Evolutionary conservation across 2,113 vertebrate species (phyloP).

Genomic region (Bothrops jararaca): DNA sequence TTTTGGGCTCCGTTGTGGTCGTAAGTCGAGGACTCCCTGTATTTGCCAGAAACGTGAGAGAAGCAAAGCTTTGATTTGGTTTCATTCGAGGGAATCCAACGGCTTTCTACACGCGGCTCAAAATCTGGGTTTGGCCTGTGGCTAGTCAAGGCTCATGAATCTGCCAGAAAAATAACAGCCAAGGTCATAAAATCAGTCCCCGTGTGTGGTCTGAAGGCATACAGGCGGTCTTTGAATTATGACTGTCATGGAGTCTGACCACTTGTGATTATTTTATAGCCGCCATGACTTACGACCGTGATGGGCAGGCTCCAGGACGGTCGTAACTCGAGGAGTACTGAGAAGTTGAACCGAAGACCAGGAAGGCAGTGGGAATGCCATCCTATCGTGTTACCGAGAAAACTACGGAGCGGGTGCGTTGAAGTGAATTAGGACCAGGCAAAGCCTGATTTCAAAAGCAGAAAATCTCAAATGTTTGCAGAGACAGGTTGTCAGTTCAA

Average conservation of each 20-base stretch:
- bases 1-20: too few species aligned
- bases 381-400: neutral
- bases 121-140: neutral
- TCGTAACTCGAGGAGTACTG: neutral
- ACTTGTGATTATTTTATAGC: neutral
- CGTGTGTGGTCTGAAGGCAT: too few species aligned
- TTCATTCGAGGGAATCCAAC: neutral
- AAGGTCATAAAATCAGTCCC: neutral
- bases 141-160: neutral
- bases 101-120: neutral
- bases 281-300: neutral
- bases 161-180: neutral
- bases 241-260: neutral
- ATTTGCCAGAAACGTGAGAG: too few species aligned
- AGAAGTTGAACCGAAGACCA: neutral
- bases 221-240: neutral
- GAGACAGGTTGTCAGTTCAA: neutral
- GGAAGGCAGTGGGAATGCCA: neutral
- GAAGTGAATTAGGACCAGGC: neutral
- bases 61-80: neutral
- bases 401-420: fast-evolving
- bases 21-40: too few species aligned
- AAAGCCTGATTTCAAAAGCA: neutral
- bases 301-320: neutral
- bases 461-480: neutral